Percentiles rank a stretch among this genome's conserved stretches.
Evolutionary conservation across 2,888 invertebrate genomes (phyloP).

Genomic region (Dendrolimus houi): DNA sequence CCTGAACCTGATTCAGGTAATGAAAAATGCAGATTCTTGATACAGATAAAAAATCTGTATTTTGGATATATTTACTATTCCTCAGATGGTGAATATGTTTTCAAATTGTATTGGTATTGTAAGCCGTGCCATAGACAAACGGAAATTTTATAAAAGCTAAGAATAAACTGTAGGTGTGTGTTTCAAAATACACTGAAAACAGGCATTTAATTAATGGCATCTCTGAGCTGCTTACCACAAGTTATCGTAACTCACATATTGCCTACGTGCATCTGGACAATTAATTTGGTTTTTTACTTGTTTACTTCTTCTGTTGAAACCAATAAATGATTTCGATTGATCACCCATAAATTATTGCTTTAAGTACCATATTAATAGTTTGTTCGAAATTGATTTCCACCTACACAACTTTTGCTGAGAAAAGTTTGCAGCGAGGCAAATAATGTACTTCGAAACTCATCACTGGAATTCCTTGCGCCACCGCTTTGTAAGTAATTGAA

Average conservation of each 20-base stretch:
- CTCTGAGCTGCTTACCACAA: neutral
- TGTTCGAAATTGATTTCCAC: neutral
- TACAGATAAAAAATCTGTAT: no score
- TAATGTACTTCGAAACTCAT: neutral
- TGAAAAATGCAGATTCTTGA: no score
- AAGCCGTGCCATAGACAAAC: no score
- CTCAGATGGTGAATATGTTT: no score
- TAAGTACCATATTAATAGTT: neutral
- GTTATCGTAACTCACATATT: neutral
- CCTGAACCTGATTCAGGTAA: no score
- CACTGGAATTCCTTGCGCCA: neutral
- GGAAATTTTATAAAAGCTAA: no score
- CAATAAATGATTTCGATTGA: neutral
- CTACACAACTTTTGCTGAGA: neutral
- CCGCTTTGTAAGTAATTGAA: neutral
- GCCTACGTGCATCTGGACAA: neutral
- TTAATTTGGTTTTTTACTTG: neutral
- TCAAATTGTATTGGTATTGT: no score
- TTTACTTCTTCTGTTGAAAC: neutral
- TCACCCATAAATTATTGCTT: neutral
- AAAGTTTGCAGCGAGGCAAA: neutral
- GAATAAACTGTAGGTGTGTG: no score
- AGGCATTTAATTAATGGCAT: neutral
- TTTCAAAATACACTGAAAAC: neutral
- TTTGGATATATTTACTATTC: no score